These are phyloP conservation scores for Strix occidentalis DNA, from an alignment of 2,797 vertebrate species.

Conservation along the genomic window DNA sequence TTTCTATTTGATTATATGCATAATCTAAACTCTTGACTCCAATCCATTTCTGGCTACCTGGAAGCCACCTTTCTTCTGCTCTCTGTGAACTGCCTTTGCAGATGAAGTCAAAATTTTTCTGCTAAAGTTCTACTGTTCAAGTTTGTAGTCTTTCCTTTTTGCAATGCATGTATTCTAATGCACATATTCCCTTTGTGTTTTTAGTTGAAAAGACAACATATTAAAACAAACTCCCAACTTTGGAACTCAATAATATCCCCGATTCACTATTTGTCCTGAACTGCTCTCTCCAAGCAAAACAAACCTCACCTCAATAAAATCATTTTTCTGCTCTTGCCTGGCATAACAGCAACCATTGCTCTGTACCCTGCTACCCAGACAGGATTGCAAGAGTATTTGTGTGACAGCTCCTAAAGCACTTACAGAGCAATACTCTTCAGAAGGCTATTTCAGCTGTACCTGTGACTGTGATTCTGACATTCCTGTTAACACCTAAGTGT, in stretches of 20 bases:
- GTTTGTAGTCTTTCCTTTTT: background rate
- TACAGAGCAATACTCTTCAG: background rate
- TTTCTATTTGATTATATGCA: background rate
- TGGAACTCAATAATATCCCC: background rate
- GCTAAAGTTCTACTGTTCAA: background rate
- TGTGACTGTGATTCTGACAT: background rate
- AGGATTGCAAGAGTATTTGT: background rate
- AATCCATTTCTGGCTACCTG: background rate
- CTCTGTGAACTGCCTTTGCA: background rate
- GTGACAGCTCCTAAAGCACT: background rate
- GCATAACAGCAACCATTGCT: background rate
- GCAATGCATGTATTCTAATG: background rate
- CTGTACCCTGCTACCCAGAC: background rate
- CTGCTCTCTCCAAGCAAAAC: background rate
- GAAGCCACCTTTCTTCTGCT: background rate
- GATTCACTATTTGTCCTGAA: background rate
- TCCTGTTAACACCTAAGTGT: background rate
- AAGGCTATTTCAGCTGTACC: background rate
- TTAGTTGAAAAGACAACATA: background rate
- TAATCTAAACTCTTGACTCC: background rate
- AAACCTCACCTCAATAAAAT: background rate
- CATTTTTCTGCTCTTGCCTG: background rate
- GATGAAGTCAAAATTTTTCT: background rate
- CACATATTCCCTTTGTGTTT: background rate
- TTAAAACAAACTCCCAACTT: background rate